Conservation (phyloP, 2,113 vertebrate species). For the Peromyscus maniculatus region DNA sequence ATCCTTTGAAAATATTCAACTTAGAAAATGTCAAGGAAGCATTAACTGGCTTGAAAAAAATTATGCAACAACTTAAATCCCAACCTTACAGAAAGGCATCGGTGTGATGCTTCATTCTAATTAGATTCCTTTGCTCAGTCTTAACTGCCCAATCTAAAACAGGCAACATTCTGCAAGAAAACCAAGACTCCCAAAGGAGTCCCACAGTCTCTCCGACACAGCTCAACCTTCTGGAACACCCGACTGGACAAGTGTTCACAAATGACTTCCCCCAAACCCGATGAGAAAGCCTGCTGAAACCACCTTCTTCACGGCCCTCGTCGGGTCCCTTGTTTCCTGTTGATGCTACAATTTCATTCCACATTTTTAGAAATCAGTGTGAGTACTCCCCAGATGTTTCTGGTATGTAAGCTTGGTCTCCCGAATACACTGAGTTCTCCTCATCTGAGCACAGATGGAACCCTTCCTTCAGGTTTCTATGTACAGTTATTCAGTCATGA, state of each 20-base stretch:
- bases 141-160: constrained; percentile 1
- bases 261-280: not conserved
- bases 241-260: not conserved
- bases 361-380: not conserved
- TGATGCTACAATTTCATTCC: not conserved
- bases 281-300: not conserved
- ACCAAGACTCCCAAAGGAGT: not conserved
- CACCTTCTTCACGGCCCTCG: not conserved
- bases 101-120: not conserved
- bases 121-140: not conserved
- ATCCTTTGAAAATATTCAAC: not conserved
- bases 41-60: not conserved
- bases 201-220: not conserved
- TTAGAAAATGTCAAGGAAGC: constrained; percentile 1
- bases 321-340: not conserved
- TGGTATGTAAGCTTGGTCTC: not conserved
- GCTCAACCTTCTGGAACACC: not conserved
- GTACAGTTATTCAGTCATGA: too few species aligned
- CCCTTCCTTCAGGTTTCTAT: not conserved
- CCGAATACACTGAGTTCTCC: not conserved
- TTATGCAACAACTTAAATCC: not conserved
- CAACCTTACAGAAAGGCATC: not conserved
- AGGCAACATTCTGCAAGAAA: not conserved
- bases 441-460: not conserved
- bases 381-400: not conserved